Evolutionary conservation across 2,113 vertebrate genomes (phyloP).

Genomic region (Abramis brama): DNA sequence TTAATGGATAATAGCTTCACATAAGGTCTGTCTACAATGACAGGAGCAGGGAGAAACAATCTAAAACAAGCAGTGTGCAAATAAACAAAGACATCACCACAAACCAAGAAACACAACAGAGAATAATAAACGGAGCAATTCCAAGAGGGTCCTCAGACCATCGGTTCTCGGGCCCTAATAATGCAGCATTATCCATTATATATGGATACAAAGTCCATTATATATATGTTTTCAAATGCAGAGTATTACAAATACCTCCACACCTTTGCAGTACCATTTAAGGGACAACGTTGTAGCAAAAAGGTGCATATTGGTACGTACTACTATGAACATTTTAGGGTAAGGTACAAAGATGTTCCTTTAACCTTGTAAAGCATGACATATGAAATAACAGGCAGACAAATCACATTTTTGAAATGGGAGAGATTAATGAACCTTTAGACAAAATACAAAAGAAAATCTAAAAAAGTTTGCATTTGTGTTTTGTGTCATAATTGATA

Average conservation of each 20-base stretch:
- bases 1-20: slow-evolving; percentile 17
- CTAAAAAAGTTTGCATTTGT: not conserved
- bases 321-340: not conserved
- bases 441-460: not conserved
- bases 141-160: no score
- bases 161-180: no score
- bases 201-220: not conserved
- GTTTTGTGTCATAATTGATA: not conserved
- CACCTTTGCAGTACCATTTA: not conserved
- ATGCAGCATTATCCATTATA: no score
- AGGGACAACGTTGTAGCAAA: not conserved
- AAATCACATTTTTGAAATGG: not conserved
- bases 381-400: not conserved
- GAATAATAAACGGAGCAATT: not conserved
- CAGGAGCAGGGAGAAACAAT: not conserved
- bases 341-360: not conserved
- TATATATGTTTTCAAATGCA: not conserved
- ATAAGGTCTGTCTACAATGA: slow-evolving; percentile 7
- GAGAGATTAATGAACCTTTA: not conserved
- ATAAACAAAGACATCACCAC: not conserved
- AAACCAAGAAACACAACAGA: not conserved
- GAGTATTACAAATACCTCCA: not conserved
- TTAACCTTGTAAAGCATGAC: not conserved
- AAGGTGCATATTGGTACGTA: not conserved
- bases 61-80: not conserved